A percentile compares a stretch with the other conserved stretches of the same genome.
Evolutionary conservation across 2,113 vertebrate species (phyloP).

Genomic region (Syngnathus typhle): DNA sequence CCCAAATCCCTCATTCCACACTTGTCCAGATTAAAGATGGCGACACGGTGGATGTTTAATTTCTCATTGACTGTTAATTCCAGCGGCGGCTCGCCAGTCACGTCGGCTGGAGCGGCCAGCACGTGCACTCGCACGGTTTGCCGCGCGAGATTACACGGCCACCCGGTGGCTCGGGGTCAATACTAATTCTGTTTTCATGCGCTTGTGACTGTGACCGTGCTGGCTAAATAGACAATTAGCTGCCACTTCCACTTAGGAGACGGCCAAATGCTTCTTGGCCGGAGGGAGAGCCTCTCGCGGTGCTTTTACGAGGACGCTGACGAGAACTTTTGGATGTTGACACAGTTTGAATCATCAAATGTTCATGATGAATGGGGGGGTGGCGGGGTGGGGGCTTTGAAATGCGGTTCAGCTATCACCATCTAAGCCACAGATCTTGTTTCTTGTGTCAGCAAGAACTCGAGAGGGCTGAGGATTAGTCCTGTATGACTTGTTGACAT

Average conservation of each 20-base stretch:
- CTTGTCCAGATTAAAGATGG: constrained; percentile 3
- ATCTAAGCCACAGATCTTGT: not conserved
- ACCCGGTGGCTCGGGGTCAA: constrained; percentile 40
- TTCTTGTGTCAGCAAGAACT: constrained; percentile 5
- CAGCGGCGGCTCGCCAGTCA: constrained; percentile 39
- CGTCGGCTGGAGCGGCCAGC: constrained; percentile 17
- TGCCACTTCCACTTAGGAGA: constrained; percentile 29
- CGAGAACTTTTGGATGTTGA: constrained; percentile 4
- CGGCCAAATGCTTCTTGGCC: constrained; percentile 23
- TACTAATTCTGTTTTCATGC: constrained; percentile 45
- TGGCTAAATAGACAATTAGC: constrained; percentile 36
- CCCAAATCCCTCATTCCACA: constrained; percentile 24
- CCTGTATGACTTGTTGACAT: constrained; percentile 4
- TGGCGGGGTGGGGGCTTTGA: no score
- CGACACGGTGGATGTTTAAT: not conserved
- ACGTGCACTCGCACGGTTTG: constrained; percentile 7
- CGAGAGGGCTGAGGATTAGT: constrained; percentile 4
- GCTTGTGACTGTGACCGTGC: constrained; percentile 37
- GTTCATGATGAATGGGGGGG: not conserved
- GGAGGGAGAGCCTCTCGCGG: not conserved
- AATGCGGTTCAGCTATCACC: no score
- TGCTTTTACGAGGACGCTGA: constrained; percentile 7
- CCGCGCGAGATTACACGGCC: constrained; percentile 26
- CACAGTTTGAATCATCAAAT: not conserved
- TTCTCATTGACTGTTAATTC: constrained; percentile 29